Conservation (phyloP, 2,113 vertebrate species). For the Trichomycterus rosablanca region DNA sequence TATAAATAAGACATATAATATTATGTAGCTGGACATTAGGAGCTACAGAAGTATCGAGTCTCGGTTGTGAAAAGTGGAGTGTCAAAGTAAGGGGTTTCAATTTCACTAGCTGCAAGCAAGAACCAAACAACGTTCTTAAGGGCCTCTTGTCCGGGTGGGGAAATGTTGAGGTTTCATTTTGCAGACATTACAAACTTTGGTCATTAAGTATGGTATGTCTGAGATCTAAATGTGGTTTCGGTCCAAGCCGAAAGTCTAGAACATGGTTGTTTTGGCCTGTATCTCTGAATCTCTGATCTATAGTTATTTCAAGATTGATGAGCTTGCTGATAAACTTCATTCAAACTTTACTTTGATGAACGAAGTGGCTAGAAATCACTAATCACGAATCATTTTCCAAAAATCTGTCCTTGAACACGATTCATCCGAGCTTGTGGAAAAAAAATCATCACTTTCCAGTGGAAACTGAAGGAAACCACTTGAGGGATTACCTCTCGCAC, state of each 20-base stretch:
- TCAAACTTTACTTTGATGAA: background rate
- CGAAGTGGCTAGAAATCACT: background rate
- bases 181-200: conserved; percentile 35
- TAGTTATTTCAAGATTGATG: background rate
- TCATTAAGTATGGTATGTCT: conserved; percentile 11
- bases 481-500: conserved; percentile 34
- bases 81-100: conserved; percentile 47
- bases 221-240: conserved; percentile 11
- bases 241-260: conserved; percentile 6
- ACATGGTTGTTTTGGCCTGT: conserved; percentile 6
- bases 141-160: conserved; percentile 12
- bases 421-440: conserved; percentile 39
- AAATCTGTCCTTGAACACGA: conserved; percentile 29
- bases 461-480: conserved; percentile 45
- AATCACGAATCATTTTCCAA: background rate
- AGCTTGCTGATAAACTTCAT: conserved; percentile 12
- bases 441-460: conserved; percentile 21
- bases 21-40: conserved; percentile 67
- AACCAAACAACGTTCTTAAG: conserved; percentile 32
- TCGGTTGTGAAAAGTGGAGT: conserved; percentile 27
- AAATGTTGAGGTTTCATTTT: conserved; percentile 2
- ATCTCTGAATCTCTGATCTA: background rate
- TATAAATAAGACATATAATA: conserved; percentile 68
- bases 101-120: conserved; percentile 14
- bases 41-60: conserved; percentile 50